A percentile compares a stretch with the other conserved stretches of the same genome.
Evolutionary conservation across 2,888 invertebrate genomes (phyloP).

Genomic region (Eupithecia subumbrata): DNA sequence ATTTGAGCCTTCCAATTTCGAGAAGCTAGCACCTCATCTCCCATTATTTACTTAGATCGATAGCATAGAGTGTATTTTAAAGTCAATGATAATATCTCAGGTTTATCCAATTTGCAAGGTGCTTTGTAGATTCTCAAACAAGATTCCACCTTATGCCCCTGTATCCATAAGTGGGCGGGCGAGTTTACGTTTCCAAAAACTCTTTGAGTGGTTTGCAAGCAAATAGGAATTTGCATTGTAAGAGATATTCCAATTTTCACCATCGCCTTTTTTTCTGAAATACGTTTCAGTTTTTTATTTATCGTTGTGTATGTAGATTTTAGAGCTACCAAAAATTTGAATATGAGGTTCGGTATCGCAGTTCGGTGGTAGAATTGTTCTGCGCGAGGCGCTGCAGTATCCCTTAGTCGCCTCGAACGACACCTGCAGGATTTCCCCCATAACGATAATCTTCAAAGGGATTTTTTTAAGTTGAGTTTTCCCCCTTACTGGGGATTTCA

Average conservation of each 20-base stretch:
- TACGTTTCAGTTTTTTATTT: background rate
- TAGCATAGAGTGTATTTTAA: too few relatives aligned
- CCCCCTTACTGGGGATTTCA: too few relatives aligned
- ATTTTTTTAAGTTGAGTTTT: too few relatives aligned
- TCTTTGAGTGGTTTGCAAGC: constrained; percentile 48
- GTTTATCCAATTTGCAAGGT: background rate
- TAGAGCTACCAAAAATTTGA: background rate
- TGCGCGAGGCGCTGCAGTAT: too few relatives aligned
- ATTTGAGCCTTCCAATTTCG: too few relatives aligned
- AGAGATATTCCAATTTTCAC: constrained; percentile 54
- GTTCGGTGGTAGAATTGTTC: too few relatives aligned
- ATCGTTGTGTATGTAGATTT: background rate
- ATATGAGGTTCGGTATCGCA: background rate
- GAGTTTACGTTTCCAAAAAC: constrained; percentile 41
- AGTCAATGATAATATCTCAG: background rate
- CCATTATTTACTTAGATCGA: too few relatives aligned
- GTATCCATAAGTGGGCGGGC: background rate
- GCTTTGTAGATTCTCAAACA: background rate
- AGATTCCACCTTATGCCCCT: background rate
- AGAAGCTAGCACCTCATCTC: too few relatives aligned
- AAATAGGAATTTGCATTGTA: constrained; percentile 66
- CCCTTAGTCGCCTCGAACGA: too few relatives aligned
- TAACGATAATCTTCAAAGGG: too few relatives aligned
- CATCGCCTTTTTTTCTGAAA: background rate
- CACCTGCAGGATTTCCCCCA: too few relatives aligned